A percentile compares a stretch with the other conserved stretches of the same genome.
Evolutionary conservation across 2,888 invertebrate genomes (phyloP).

Genomic region (Ischnura elegans): DNA sequence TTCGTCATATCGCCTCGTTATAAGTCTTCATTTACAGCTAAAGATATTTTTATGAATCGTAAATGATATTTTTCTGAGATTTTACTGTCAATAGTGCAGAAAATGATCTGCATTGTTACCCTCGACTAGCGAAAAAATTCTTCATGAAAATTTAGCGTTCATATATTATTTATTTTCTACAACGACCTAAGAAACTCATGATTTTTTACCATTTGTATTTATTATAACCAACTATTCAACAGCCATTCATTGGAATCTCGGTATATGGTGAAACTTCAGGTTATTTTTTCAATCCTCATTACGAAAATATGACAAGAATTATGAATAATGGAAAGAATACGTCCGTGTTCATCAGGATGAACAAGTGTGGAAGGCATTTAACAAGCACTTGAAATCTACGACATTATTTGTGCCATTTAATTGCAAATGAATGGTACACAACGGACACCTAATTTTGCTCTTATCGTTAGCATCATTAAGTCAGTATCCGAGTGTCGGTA

Average conservation of each 20-base stretch:
- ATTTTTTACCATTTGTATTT: neutral
- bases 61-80: neutral
- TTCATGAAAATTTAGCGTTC: neutral
- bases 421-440: too few relatives aligned
- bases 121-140: neutral
- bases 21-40: neutral
- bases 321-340: too few relatives aligned
- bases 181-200: neutral
- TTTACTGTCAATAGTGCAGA: neutral
- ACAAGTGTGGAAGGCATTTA: too few relatives aligned
- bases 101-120: neutral
- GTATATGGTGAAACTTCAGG: neutral
- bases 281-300: neutral
- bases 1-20: neutral
- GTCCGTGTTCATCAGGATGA: too few relatives aligned
- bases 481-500: too few relatives aligned
- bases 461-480: too few relatives aligned
- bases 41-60: neutral
- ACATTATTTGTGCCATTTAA: too few relatives aligned
- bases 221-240: neutral
- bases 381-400: too few relatives aligned
- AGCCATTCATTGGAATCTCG: neutral
- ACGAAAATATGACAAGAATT: too few relatives aligned
- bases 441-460: too few relatives aligned
- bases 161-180: neutral